phyloP scores from a whole-genome alignment of 2,113 vertebrate genomes.

The Narcine bancroftii region DNA sequence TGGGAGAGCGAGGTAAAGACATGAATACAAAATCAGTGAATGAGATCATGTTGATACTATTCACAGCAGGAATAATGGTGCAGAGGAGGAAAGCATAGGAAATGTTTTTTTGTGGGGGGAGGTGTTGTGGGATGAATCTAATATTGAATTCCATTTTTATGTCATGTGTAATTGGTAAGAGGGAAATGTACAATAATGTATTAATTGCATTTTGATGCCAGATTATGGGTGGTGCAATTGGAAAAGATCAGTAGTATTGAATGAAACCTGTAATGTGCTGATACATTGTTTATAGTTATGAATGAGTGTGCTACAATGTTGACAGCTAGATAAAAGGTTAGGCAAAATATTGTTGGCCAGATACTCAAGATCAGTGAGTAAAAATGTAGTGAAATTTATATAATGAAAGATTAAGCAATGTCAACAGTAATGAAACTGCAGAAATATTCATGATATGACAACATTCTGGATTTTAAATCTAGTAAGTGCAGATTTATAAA shows the following conservation, averaged over 20 bases:
- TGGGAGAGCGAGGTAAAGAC: not conserved
- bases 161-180: not conserved
- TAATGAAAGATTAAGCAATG: not conserved
- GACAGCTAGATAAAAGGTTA: too few relatives aligned
- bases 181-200: not conserved
- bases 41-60: slow-evolving; percentile 28
- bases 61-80: slow-evolving; percentile 29
- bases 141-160: not conserved
- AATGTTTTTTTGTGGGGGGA: not conserved
- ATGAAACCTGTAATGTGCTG: slow-evolving; percentile 14
- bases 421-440: not conserved
- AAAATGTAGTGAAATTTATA: too few relatives aligned
- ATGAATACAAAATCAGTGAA: slow-evolving; percentile 28
- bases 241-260: slow-evolving; percentile 6
- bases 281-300: slow-evolving; percentile 4
- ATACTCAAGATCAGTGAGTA: too few relatives aligned
- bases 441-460: not conserved
- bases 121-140: not conserved
- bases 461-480: not conserved
- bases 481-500: not conserved
- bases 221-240: not conserved
- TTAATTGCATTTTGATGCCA: slow-evolving; percentile 4
- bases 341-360: too few relatives aligned
- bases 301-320: not conserved
- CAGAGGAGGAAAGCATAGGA: not conserved